A percentile compares a stretch with the other conserved stretches of the same genome.
phyloP scores from a whole-genome alignment of 2,113 vertebrate species.

The Triplophysa siluroides region DNA sequence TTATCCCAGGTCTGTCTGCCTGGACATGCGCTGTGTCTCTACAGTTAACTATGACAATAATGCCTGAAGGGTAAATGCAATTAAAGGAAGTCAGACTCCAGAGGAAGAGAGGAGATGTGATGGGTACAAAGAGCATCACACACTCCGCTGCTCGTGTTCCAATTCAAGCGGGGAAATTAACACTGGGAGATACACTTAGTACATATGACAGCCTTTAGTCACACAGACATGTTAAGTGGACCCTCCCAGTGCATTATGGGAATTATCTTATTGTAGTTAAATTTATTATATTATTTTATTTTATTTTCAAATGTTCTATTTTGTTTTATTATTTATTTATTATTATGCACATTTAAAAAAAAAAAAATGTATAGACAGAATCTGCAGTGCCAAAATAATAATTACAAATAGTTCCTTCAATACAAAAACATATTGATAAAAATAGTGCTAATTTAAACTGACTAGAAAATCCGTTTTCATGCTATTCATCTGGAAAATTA shows the following conservation, averaged over 20 bases:
- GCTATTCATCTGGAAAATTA: no score
- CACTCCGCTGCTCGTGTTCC: not conserved
- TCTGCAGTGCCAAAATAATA: not conserved
- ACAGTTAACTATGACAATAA: slow-evolving; percentile 32
- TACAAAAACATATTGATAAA: not conserved
- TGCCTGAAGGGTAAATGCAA: slow-evolving; percentile 62
- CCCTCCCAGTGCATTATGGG: not conserved
- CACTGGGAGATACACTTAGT: not conserved
- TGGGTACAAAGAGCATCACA: slow-evolving; percentile 52
- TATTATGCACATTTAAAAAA: no score
- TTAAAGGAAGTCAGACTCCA: slow-evolving; percentile 62
- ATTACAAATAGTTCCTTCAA: not conserved
- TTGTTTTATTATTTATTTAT: no score
- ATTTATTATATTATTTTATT: no score
- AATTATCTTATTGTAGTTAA: not conserved
- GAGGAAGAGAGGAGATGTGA: slow-evolving; percentile 56
- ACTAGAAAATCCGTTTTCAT: no score
- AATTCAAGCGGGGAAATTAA: not conserved
- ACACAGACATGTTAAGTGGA: not conserved
- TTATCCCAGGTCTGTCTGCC: not conserved
- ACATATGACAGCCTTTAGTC: not conserved
- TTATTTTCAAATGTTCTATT: no score
- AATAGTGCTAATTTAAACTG: no score
- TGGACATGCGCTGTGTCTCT: slow-evolving; percentile 19
- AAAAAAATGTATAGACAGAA: not conserved